Evolutionary conservation across 1,140 invertebrate genomes (phyloP).

Genomic region (Paraescarpia echinospica): DNA sequence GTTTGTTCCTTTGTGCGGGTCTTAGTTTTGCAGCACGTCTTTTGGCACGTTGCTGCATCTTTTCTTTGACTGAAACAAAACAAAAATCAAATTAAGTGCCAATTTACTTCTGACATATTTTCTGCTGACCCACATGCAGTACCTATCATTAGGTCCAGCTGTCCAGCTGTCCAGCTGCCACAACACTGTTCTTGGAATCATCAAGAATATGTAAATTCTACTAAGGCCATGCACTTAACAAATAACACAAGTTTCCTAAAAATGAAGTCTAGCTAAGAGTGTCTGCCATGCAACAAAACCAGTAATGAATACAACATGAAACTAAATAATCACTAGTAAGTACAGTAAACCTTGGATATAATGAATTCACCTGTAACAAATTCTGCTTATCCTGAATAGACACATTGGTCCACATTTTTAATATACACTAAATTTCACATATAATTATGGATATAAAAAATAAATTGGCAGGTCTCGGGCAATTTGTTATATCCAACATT

Average conservation of each 20-base stretch:
- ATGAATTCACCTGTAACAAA: too few species aligned
- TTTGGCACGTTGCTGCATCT: not conserved
- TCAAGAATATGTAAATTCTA: not conserved
- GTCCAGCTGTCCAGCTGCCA: too few species aligned
- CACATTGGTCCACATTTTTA: too few species aligned
- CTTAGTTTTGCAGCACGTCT: not conserved
- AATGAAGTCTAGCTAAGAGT: not conserved
- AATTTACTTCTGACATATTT: not conserved
- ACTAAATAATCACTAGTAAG: too few species aligned
- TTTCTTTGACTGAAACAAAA: not conserved
- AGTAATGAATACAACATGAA: too few species aligned
- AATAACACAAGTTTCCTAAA: not conserved
- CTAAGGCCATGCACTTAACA: not conserved
- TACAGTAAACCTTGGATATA: too few species aligned
- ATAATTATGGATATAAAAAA: too few species aligned
- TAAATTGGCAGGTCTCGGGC: too few species aligned
- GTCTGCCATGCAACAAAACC: not conserved
- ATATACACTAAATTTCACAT: too few species aligned
- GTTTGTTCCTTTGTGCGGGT: not conserved
- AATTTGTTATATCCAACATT: too few species aligned
- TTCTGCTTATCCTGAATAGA: too few species aligned
- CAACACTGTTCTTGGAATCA: not conserved
- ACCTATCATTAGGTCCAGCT: not conserved
- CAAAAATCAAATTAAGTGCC: not conserved
- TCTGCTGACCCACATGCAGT: not conserved